These are phyloP conservation scores for Metallyticus violacea DNA, from an alignment of 2,888 invertebrate genomes.

Conservation along the genomic window DNA sequence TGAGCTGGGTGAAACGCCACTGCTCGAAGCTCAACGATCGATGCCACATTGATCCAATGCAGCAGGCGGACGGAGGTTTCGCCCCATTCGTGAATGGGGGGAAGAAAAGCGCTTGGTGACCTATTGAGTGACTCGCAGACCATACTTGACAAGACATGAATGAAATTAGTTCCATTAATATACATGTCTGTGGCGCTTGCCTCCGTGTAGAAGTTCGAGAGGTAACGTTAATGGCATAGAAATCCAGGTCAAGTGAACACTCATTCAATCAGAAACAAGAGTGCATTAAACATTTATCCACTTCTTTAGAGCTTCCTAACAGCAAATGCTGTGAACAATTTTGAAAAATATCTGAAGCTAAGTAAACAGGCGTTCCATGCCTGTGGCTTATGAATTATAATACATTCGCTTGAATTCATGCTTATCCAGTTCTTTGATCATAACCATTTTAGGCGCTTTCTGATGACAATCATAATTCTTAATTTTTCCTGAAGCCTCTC, in stretches of 20 bases:
- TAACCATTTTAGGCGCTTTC: too few species aligned
- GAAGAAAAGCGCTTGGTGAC: neutral
- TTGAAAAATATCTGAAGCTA: too few species aligned
- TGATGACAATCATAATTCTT: too few species aligned
- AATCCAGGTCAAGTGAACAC: neutral
- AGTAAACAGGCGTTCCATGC: too few species aligned
- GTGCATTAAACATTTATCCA: too few species aligned
- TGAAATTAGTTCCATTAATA: neutral
- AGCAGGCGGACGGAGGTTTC: neutral
- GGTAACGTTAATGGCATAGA: neutral
- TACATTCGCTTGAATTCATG: too few species aligned
- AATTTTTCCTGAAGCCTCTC: too few species aligned
- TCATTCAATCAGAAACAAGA: too few species aligned
- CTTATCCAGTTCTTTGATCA: too few species aligned
- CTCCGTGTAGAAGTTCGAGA: neutral
- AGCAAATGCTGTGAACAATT: too few species aligned
- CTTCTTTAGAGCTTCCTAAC: too few species aligned
- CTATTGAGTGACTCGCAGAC: neutral
- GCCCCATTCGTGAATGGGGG: neutral
- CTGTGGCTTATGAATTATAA: too few species aligned
- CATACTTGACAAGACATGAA: neutral
- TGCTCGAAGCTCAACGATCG: neutral
- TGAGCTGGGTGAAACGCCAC: neutral
- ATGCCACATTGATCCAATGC: neutral
- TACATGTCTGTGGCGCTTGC: neutral